Evolutionary conservation across 2,888 invertebrate genomes (phyloP), one percentile per base, ranked within the genome.

Genomic region (Lepidocyrtinus sp.): DNA sequence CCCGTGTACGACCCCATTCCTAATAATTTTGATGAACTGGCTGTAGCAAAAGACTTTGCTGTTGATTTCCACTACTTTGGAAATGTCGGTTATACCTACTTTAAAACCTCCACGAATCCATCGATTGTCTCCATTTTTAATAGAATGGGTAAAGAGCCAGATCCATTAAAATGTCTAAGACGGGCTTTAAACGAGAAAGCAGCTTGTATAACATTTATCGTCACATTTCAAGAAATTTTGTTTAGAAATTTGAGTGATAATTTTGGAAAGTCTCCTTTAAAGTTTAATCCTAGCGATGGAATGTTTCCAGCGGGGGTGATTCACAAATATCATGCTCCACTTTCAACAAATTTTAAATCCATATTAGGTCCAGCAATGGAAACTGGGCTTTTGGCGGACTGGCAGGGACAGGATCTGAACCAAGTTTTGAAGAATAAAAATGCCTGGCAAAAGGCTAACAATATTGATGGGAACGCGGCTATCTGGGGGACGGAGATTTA

Each of bases 1-100:
- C 81, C 81, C 1, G 25, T 67, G 36, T 21, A 36, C 21, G 73
- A 73, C 5, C 65, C 27, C 9, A 50, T 70, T 25, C 81, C 81
- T 1, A 17, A 1, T 12, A 63, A 26, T 3, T 74, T 74, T 64
- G 77, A 81, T 25, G 69, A 81, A 12, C 24, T 81, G 12, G 81
- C 81, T 1, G 22, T 2, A 12, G 61, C 27, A 0, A 69, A 76
- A 7, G 62, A 73, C 27, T 75, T 69, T 46, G n/a, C 2, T 1
- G 68, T 76, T n/a, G 73, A 74, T 69, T 77, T 81, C 70, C 76
- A 76, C 22, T 81, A 77, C 24, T 77, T 81, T 36, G 81, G 81
- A 9, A 77, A 77, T 27, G 81, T 77, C 12, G 81, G 69, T 22
- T 81, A 64, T 64, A 46, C 55, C 12, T 72, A 69, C 45, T 77